Evolutionary conservation across 1,140 invertebrate genomes (phyloP).

Genomic region (Drosophila repleta): DNA sequence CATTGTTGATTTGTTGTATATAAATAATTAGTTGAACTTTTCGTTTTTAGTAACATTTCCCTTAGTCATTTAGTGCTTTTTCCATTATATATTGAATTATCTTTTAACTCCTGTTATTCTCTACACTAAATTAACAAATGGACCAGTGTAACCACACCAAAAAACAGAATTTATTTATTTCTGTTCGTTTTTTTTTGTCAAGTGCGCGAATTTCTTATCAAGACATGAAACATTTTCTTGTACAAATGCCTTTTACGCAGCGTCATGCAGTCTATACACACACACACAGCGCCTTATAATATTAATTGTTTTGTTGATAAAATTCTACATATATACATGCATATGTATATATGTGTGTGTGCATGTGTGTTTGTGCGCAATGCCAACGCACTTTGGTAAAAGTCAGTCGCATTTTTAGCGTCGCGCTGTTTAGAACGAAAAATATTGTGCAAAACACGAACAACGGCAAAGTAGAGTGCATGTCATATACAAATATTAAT

Average conservation of each 20-base stretch:
- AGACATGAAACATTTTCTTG: slow-evolving; percentile 51
- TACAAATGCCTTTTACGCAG: slow-evolving; percentile 17
- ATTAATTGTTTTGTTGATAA: slow-evolving; percentile 69
- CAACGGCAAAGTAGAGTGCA: neutral
- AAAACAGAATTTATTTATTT: slow-evolving; percentile 8
- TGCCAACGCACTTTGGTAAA: slow-evolving; percentile 65
- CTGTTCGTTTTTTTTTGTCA: slow-evolving; percentile 43
- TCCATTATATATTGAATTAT: neutral
- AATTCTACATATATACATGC: slow-evolving; percentile 34
- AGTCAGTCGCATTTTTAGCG: slow-evolving; percentile 58
- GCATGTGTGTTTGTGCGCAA: slow-evolving; percentile 27
- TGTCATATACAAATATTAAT: too few species aligned
- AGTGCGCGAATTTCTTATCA: slow-evolving; percentile 58
- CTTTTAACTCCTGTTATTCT: slow-evolving; percentile 1
- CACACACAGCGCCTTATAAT: neutral
- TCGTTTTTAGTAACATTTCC: neutral
- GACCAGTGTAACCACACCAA: slow-evolving; percentile 21
- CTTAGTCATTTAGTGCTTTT: slow-evolving; percentile 8
- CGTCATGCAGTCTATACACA: slow-evolving; percentile 14
- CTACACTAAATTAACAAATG: slow-evolving; percentile 19
- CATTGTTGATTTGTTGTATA: slow-evolving; percentile 16
- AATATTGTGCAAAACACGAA: neutral
- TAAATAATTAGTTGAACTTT: neutral
- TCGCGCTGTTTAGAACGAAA: slow-evolving; percentile 54
- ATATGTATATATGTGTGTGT: slow-evolving; percentile 9